Percentiles rank a stretch among this genome's conserved stretches.
Evolutionary conservation across 2,113 vertebrate genomes (phyloP).

Genomic region (Larimichthys polyactis): DNA sequence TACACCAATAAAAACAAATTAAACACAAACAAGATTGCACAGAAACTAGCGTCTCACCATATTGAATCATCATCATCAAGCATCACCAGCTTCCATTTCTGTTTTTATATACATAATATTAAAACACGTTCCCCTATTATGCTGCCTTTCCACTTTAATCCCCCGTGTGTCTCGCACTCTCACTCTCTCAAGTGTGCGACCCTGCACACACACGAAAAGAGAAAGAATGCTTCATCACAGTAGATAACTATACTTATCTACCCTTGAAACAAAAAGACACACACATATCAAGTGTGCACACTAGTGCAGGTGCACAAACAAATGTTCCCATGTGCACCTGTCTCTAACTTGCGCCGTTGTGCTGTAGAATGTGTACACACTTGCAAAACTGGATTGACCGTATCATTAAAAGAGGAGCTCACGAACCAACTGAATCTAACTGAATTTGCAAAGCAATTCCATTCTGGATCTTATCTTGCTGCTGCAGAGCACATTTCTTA

Average conservation of each 20-base stretch:
- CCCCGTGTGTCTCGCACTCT: not conserved
- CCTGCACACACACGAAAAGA: not conserved
- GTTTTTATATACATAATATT: conserved; percentile 24
- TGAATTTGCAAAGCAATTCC: conserved; percentile 54
- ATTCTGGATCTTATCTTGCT: conserved; percentile 40
- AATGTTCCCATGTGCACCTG: not conserved
- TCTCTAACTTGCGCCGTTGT: not conserved
- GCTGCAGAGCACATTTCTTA: conserved; percentile 58
- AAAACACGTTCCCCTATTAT: conserved; percentile 19
- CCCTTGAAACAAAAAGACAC: not conserved
- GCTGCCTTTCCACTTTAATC: conserved; percentile 12
- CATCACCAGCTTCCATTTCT: not conserved
- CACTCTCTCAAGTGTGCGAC: conserved; percentile 9
- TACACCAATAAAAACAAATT: not conserved
- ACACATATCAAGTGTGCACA: not conserved
- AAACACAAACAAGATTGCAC: not conserved
- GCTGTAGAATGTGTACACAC: conserved; percentile 15
- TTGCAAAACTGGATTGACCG: conserved; percentile 40
- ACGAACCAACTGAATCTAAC: conserved; percentile 11
- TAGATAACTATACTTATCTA: conserved; percentile 19
- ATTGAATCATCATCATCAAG: not conserved
- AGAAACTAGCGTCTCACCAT: conserved; percentile 3
- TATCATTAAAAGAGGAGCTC: conserved; percentile 49
- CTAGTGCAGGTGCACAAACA: not conserved
- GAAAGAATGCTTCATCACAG: conserved; percentile 37